Evolutionary conservation across 2,113 vertebrate species (phyloP), one percentile per base, ranked within the genome.

Genomic region (Etia nguti): DNA sequence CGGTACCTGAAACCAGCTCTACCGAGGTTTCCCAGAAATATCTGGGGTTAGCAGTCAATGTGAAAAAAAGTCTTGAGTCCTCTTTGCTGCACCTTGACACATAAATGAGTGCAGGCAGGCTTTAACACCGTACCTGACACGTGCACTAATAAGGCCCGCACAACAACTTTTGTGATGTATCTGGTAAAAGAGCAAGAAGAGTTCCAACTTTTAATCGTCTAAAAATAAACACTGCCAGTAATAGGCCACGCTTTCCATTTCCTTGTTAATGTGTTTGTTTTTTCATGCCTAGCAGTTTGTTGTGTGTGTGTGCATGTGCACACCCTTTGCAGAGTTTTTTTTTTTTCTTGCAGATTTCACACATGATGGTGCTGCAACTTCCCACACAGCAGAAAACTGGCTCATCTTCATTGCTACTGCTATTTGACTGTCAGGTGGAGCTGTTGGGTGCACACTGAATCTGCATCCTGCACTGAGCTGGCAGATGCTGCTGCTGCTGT

Each of bases 211-310:
- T 46, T 46, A 70, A 56, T 65, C 24, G 11, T 84, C 79, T 84
- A 80, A 86, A 89, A 89, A 91, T 82, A 85, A n/a, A 48, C 29
- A 6, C 24, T 80, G 80, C 48, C 59, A 81, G 34, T 80, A 82
- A 70, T n/a, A 15, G n/a, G 52, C 75, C 4, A 26, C 65, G 46
- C 7, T 81, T 88, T 81, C 59, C 80, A 83, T 46, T 88, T 73
- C 70, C 52, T 70, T 4, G 2, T 52, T 56, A 56, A 38, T 43
- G 55, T 41, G 60, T 50, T 62, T 8, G 34, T 38, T 38, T 54
- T 41, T 83, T 60, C 4, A 1, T 77, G 75, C 6, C 79, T 80
- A 29, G 68, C 59, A 73, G 59, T 55, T 2, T 75, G 24, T 31
- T 20, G 10, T 29, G 43, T 24, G 36, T 68, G 36, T 43, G 41